These are phyloP conservation scores for Eurypyga helias DNA, from an alignment of 2,113 vertebrate genomes.

Conservation along the genomic window DNA sequence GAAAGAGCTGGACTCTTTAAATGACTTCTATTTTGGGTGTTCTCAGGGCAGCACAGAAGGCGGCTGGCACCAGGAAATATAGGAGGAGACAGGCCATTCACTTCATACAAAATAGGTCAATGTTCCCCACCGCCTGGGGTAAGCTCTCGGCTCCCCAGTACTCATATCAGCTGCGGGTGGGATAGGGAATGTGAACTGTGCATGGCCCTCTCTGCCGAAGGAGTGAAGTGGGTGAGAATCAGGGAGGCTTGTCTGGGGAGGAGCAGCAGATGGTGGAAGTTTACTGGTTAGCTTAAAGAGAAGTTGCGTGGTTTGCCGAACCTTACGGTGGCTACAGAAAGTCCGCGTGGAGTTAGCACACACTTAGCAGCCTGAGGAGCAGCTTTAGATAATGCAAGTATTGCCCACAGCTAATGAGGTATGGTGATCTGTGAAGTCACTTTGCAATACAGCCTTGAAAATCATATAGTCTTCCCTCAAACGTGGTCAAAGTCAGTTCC, in stretches of 20 bases:
- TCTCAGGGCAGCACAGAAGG: neutral
- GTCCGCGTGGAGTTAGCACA: neutral
- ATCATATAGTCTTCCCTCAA: neutral
- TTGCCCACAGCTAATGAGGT: neutral
- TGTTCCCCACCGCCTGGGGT: fast-evolving
- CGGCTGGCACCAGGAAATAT: neutral
- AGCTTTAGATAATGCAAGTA: neutral
- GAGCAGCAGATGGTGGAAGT: neutral
- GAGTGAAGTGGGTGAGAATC: neutral
- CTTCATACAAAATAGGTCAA: neutral
- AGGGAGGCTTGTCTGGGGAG: neutral
- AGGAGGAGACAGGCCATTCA: neutral
- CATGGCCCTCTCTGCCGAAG: fast-evolving
- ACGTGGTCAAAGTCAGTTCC: neutral
- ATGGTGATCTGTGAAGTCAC: neutral
- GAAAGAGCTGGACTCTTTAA: slow-evolving; percentile 4
- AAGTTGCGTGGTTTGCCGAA: neutral
- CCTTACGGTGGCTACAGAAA: neutral
- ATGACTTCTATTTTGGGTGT: neutral
- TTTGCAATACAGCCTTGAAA: neutral
- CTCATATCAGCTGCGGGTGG: neutral
- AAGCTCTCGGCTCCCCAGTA: neutral
- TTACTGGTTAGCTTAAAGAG: neutral
- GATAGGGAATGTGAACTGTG: too few relatives aligned
- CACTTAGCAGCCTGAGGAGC: neutral